phyloP scores from a whole-genome alignment of 2,888 invertebrate species.

The Tenthredo livida region DNA sequence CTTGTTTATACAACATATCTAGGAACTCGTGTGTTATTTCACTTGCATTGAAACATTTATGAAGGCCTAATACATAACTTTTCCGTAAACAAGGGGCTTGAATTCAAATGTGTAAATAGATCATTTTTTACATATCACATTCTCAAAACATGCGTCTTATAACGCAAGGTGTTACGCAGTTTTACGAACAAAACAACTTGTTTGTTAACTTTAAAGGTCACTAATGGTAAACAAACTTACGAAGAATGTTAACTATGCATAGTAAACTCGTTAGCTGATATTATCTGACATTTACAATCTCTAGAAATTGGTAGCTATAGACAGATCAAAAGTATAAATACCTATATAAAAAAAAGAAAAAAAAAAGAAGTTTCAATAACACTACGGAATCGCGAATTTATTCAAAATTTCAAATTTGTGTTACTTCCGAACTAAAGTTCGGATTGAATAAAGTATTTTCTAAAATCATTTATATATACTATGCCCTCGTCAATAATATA shows the following conservation, averaged over 20 bases:
- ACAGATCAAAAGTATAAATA: neutral
- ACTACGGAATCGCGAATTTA: neutral
- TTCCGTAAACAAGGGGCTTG: conserved; percentile 18
- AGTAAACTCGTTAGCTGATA: neutral
- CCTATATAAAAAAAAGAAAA: neutral
- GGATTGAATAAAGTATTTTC: neutral
- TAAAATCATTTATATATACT: neutral
- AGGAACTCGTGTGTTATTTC: neutral
- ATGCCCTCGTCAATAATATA: neutral
- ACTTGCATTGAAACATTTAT: neutral
- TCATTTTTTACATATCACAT: neutral
- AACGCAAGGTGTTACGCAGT: conserved; percentile 22
- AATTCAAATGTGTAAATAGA: conserved; percentile 29
- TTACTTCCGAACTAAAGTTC: neutral
- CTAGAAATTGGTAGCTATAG: neutral
- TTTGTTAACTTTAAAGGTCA: conserved; percentile 1
- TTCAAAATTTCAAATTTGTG: neutral
- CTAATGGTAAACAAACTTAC: neutral
- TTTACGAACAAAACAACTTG: conserved; percentile 14
- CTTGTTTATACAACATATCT: neutral
- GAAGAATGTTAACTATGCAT: neutral
- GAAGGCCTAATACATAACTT: neutral
- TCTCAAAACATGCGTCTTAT: neutral
- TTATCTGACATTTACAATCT: neutral
- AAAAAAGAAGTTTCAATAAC: neutral